phyloP scores from a whole-genome alignment of 2,797 vertebrate genomes.

The Bufotes viridis region DNA sequence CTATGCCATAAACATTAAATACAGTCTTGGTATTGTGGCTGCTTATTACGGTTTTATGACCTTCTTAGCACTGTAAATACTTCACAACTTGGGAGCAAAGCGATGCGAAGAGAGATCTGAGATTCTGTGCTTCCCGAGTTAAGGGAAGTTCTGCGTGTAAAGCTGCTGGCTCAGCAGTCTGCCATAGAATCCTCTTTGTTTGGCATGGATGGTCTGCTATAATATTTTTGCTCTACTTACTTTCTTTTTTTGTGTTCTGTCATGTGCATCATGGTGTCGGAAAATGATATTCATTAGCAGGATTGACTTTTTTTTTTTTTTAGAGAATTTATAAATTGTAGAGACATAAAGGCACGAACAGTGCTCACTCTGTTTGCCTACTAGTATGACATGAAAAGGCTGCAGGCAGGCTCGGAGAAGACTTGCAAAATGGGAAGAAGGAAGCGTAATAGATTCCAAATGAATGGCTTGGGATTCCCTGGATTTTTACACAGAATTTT shows the following conservation, averaged over 20 bases:
- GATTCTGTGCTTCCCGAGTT: slow-evolving; percentile 71
- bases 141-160: slow-evolving; percentile 69
- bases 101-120: slow-evolving; percentile 61
- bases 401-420: slow-evolving; percentile 7
- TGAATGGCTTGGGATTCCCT: not conserved
- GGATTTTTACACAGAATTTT: not conserved
- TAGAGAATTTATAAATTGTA: slow-evolving; percentile 26
- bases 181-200: slow-evolving; percentile 75
- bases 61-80: slow-evolving; percentile 37
- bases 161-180: slow-evolving; percentile 71
- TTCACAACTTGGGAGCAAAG: slow-evolving; percentile 36
- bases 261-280: slow-evolving; percentile 57
- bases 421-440: not conserved
- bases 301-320: slow-evolving; percentile 35
- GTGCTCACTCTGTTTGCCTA: slow-evolving; percentile 7
- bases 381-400: slow-evolving; percentile 4
- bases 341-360: slow-evolving; percentile 10
- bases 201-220: slow-evolving; percentile 38
- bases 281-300: slow-evolving; percentile 54
- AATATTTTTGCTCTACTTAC: slow-evolving; percentile 61
- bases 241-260: slow-evolving; percentile 59
- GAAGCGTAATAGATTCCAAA: not conserved
- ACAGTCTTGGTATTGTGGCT: not conserved
- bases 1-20: slow-evolving; percentile 13
- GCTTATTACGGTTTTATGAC: slow-evolving; percentile 37